These are phyloP conservation scores for Dromaius novaehollandiae DNA, from an alignment of 2,113 vertebrate genomes.

Conservation along the genomic window DNA sequence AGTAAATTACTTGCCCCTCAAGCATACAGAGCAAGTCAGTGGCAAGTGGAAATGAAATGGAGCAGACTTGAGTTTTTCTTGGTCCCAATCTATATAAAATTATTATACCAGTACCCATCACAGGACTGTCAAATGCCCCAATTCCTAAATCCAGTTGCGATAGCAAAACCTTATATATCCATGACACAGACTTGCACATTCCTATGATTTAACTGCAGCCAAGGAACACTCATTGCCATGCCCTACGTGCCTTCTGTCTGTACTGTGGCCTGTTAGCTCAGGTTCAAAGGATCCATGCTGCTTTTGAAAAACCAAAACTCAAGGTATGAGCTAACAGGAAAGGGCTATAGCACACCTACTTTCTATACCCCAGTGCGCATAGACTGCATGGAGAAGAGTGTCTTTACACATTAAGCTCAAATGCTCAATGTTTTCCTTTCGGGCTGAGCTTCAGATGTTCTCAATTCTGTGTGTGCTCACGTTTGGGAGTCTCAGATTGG, in stretches of 20 bases:
- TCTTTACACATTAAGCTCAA: not conserved
- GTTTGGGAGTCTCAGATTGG: not conserved
- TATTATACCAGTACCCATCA: not conserved
- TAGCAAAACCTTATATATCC: not conserved
- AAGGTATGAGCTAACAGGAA: not conserved
- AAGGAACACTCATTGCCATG: rapidly evolving
- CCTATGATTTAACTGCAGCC: not conserved
- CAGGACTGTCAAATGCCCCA: not conserved
- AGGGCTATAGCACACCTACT: not conserved
- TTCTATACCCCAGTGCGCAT: not conserved
- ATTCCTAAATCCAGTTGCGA: not conserved
- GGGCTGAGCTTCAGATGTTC: not conserved
- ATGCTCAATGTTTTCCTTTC: not conserved
- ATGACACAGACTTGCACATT: not conserved
- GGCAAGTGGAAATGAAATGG: not conserved
- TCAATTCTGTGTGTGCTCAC: not conserved
- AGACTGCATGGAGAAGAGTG: not conserved
- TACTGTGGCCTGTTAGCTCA: not conserved
- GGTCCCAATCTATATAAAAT: not conserved
- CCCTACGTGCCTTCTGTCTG: not conserved
- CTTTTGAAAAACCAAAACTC: not conserved
- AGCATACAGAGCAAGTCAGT: not conserved
- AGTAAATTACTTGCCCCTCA: conserved; percentile 19
- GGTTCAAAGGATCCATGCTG: not conserved
- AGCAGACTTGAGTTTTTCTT: not conserved